phyloP scores from a whole-genome alignment of 64 coral and sea anemone genomes.

The Stichodactyla mertensii region DNA sequence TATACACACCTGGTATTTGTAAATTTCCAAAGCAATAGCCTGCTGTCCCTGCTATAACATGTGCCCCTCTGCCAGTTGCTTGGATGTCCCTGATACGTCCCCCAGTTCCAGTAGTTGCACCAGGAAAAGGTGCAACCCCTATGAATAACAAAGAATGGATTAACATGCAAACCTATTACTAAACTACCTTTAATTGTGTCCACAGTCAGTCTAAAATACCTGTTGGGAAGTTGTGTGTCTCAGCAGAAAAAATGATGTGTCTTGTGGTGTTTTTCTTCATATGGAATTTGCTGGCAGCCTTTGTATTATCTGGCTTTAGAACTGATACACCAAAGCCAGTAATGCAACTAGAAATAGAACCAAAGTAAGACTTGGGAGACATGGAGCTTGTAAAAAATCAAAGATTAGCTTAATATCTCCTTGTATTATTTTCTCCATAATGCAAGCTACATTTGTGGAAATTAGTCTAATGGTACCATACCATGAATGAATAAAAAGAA shows the following conservation, averaged over 20 bases:
- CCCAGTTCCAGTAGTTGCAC: conserved; percentile 94
- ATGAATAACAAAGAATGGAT: neutral
- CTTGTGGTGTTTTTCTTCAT: conserved; percentile 46
- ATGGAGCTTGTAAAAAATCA: neutral
- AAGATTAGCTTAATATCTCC: no score
- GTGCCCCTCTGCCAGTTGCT: conserved; percentile 77
- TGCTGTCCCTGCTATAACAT: conserved; percentile 95
- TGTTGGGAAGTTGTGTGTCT: conserved; percentile 98
- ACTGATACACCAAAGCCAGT: conserved; percentile 68
- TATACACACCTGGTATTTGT: conserved; percentile 76
- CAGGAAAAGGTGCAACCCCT: conserved; percentile 95
- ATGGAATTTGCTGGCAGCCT: conserved; percentile 54
- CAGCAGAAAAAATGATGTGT: conserved; percentile 96
- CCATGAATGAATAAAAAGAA: no score
- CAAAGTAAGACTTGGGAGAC: neutral
- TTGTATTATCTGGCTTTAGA: conserved; percentile 52
- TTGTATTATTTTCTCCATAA: no score
- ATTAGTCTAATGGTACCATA: no score
- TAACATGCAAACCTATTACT: neutral
- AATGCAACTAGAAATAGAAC: conserved; percentile 57
- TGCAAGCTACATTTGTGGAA: no score
- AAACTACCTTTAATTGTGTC: neutral
- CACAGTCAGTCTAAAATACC: conserved; percentile 18
- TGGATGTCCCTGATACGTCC: conserved; percentile 92
- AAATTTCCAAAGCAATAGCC: conserved; percentile 97